These are phyloP conservation scores for Tetanocera ferruginea DNA, from an alignment of 2,888 invertebrate genomes.

Conservation along the genomic window DNA sequence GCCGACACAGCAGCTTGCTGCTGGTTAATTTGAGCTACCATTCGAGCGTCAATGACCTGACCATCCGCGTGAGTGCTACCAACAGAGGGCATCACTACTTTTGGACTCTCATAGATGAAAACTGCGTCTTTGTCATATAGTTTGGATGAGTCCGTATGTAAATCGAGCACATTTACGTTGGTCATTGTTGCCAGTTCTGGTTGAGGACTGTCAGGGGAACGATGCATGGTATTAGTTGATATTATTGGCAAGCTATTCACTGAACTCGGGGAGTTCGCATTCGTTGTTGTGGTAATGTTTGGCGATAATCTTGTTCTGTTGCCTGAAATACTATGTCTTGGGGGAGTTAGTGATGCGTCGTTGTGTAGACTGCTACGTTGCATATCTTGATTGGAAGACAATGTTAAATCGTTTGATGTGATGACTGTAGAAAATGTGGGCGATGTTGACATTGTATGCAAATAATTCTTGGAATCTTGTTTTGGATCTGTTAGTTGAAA, in stretches of 20 bases:
- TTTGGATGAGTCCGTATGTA: constrained; percentile 70
- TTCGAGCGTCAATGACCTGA: constrained; percentile 68
- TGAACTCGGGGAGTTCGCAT: constrained; percentile 52
- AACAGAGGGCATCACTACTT: constrained; percentile 61
- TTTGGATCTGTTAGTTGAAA: not conserved
- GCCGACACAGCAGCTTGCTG: constrained; percentile 54
- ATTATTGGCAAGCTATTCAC: constrained; percentile 65
- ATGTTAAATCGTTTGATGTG: constrained; percentile 64
- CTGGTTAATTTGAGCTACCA: constrained; percentile 64
- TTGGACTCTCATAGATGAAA: constrained; percentile 68
- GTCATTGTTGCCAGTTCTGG: constrained; percentile 89
- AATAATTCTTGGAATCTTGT: constrained; percentile 24
- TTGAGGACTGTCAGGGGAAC: constrained; percentile 76
- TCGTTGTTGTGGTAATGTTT: constrained; percentile 54
- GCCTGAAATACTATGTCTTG: constrained; percentile 23
- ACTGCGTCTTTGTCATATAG: constrained; percentile 69
- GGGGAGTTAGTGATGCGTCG: constrained; percentile 47
- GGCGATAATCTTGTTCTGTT: constrained; percentile 16
- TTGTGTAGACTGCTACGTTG: constrained; percentile 48
- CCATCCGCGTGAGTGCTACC: constrained; percentile 57
- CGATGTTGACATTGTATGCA: constrained; percentile 61
- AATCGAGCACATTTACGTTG: constrained; percentile 85
- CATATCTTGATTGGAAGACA: constrained; percentile 53
- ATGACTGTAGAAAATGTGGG: constrained; percentile 65
- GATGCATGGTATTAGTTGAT: constrained; percentile 65